Percentiles rank a stretch among this genome's conserved stretches.
These are phyloP conservation scores for Macrotis lagotis DNA, from an alignment of 2,113 vertebrate species.

Conservation along the genomic window DNA sequence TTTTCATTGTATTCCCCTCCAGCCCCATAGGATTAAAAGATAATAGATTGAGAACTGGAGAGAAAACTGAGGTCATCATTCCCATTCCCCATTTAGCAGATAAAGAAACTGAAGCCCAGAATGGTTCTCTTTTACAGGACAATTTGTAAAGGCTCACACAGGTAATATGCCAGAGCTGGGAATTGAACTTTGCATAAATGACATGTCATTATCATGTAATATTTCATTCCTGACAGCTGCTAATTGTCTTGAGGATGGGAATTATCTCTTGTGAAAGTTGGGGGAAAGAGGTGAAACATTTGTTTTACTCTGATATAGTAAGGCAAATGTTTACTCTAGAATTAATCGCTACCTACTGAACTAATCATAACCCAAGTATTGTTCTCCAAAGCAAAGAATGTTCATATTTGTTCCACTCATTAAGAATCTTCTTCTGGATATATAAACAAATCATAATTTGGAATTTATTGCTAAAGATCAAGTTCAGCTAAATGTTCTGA, in stretches of 20 bases:
- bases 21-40: background rate
- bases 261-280: slow-evolving; percentile 42
- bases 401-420: slow-evolving; percentile 71
- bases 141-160: background rate
- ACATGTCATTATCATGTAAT: slow-evolving; percentile 58
- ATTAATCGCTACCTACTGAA: slow-evolving; percentile 70
- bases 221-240: slow-evolving; percentile 72
- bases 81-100: background rate
- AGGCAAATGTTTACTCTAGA: slow-evolving; percentile 77
- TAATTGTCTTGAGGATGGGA: slow-evolving; percentile 75
- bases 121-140: background rate
- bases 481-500: slow-evolving; percentile 54
- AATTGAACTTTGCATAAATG: background rate
- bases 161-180: background rate
- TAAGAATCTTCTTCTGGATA: slow-evolving; percentile 66
- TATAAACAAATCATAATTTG: slow-evolving; percentile 71
- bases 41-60: background rate
- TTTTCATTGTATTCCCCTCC: background rate
- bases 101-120: background rate
- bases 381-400: slow-evolving; percentile 74
- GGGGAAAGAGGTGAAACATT: background rate
- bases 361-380: slow-evolving; percentile 72
- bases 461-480: slow-evolving; percentile 60
- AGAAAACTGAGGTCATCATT: background rate
- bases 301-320: slow-evolving; percentile 52